Percentiles rank a stretch among this genome's conserved stretches.
Evolutionary conservation across 2,888 invertebrate genomes (phyloP).

Genomic region (Nymphalis polychloros): DNA sequence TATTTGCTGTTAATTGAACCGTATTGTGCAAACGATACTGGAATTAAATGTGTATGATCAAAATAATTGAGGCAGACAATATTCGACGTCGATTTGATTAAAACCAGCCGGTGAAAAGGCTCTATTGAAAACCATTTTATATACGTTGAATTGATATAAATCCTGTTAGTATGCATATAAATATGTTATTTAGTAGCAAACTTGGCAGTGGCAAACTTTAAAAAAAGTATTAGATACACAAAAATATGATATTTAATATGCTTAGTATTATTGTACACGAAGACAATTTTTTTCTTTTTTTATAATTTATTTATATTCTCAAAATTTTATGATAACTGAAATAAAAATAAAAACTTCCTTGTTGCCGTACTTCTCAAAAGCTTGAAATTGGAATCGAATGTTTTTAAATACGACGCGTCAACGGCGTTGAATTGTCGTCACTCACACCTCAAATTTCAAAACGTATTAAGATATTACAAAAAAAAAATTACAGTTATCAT

Average conservation of each 20-base stretch:
- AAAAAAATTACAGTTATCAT: not conserved
- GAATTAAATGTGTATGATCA: slow-evolving; percentile 16
- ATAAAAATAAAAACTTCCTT: slow-evolving; percentile 48
- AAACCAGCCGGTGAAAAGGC: not conserved
- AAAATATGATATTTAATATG: too few relatives aligned
- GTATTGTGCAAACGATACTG: slow-evolving; percentile 23
- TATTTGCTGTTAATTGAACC: slow-evolving; percentile 25
- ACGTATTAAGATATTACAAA: slow-evolving; percentile 44
- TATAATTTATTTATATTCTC: not conserved
- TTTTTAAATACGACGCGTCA: slow-evolving; percentile 68
- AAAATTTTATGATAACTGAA: not conserved
- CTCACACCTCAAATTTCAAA: slow-evolving; percentile 61
- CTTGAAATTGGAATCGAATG: slow-evolving; percentile 76
- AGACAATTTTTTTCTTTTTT: not conserved
- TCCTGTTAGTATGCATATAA: not conserved
- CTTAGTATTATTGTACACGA: not conserved
- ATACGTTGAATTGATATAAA: not conserved
- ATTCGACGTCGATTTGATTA: slow-evolving; percentile 26
- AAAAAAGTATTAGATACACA: too few relatives aligned
- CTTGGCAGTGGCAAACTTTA: too few relatives aligned
- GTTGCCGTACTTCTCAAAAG: slow-evolving; percentile 48
- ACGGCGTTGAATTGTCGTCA: slow-evolving; percentile 66
- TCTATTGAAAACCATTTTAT: not conserved
- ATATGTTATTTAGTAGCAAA: too few relatives aligned
- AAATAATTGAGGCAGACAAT: slow-evolving; percentile 27